These are phyloP conservation scores for Felis catus DNA, from an alignment of 2,113 vertebrate genomes.

Conservation along the genomic window F.catus_Fca126_mat1.0 CM031422.1:8987001-8987500, in stretches of 20 bases:
- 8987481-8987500: neutral
- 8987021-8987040: neutral
- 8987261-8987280: neutral
- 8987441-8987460: neutral
- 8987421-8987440: neutral
- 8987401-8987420: neutral
- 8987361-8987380: neutral
- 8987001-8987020: neutral
- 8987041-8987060: neutral
- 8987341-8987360: neutral
- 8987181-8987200: neutral
- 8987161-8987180: neutral
- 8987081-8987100: neutral
- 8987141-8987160: neutral
- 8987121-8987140: neutral
- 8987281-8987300: neutral
- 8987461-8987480: neutral
- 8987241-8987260: neutral
- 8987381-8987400: neutral
- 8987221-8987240: neutral
- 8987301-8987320: no score
- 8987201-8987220: neutral
- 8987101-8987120: neutral
- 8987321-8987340: neutral
- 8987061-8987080: neutral